These are phyloP conservation scores for Heliangelus exortis DNA, from an alignment of 2,797 vertebrate genomes.

Conservation along the genomic window DNA sequence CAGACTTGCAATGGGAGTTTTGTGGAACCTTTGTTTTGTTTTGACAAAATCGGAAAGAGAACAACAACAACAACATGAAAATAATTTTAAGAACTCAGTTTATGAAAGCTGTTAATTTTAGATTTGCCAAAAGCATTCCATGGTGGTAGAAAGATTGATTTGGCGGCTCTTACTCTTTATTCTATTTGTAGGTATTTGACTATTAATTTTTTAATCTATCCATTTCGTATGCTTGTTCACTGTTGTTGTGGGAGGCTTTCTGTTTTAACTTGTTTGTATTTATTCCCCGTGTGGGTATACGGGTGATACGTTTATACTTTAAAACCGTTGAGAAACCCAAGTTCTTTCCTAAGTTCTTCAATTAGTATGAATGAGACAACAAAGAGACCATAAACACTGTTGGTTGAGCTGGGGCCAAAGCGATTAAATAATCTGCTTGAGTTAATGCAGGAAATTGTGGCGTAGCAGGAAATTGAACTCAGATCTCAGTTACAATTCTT, in stretches of 20 bases:
- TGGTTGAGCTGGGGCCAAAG: neutral
- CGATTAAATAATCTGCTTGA: neutral
- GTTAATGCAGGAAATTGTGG: neutral
- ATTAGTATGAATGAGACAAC: neutral
- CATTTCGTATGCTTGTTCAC: neutral
- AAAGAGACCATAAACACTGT: neutral
- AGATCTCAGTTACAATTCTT: neutral
- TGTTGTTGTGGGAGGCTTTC: neutral
- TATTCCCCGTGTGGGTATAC: neutral
- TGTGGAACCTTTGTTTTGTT: neutral
- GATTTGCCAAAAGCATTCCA: neutral
- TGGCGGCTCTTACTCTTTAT: neutral
- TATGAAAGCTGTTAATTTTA: neutral
- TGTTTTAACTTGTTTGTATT: neutral
- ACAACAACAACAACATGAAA: neutral
- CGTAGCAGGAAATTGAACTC: neutral
- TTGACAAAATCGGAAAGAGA: neutral
- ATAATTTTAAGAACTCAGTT: neutral
- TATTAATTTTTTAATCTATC: neutral
- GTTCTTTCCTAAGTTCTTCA: neutral
- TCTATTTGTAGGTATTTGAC: neutral
- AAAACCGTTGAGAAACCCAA: neutral
- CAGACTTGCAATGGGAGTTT: neutral
- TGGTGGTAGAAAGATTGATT: neutral
- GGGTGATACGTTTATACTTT: neutral